Evolutionary conservation across 2,113 vertebrate genomes (phyloP).

Genomic region (Rhea americana): DNA sequence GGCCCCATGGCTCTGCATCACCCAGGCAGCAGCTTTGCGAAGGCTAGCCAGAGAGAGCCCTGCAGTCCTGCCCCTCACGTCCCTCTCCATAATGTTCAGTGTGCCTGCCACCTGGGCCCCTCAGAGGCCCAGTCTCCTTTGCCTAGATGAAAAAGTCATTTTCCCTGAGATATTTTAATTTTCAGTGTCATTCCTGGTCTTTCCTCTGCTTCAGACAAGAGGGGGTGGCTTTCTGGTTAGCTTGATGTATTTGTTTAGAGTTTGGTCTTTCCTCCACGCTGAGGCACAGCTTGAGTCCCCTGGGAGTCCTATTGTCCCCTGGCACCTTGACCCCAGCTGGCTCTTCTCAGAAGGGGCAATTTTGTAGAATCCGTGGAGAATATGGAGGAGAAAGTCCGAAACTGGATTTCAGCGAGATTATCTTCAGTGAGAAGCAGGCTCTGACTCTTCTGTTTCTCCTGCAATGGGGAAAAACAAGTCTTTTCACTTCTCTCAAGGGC

Average conservation of each 20-base stretch:
- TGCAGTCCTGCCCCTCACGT: neutral
- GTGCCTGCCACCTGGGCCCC: neutral
- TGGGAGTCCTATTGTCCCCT: neutral
- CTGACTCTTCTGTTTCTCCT: neutral
- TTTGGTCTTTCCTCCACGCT: neutral
- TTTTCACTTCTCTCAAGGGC: neutral
- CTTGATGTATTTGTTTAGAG: accelerated
- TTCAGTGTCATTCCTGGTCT: neutral
- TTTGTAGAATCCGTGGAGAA: neutral
- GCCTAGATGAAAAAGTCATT: neutral
- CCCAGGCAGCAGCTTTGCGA: neutral
- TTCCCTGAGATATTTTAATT: neutral
- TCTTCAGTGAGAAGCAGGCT: neutral
- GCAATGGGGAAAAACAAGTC: neutral
- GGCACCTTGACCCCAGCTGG: neutral
- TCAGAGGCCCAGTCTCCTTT: neutral
- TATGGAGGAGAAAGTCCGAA: neutral
- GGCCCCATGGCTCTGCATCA: too few species aligned
- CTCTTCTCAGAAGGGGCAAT: neutral
- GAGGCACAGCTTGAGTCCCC: neutral
- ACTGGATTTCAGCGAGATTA: neutral
- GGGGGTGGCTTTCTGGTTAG: neutral
- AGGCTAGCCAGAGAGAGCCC: neutral
- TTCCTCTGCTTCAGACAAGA: neutral
- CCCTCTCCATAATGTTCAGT: accelerated